These are phyloP conservation scores for Sceloporus undulatus DNA, from an alignment of 2,113 vertebrate species.

Conservation along the genomic window DNA sequence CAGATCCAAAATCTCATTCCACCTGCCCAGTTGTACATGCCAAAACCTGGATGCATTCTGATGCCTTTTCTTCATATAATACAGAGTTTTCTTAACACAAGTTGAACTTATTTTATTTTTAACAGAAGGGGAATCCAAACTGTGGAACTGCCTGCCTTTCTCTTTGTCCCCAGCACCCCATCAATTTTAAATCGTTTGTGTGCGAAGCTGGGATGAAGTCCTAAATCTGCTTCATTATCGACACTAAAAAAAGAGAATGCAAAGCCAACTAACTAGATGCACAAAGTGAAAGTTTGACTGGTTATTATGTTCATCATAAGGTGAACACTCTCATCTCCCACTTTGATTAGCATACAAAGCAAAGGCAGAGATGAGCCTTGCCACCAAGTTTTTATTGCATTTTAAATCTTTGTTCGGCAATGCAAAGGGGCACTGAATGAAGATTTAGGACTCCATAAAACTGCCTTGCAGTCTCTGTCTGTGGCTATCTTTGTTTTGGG, in stretches of 20 bases:
- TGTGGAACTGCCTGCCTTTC: not conserved
- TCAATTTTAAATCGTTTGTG: not conserved
- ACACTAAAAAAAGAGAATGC: slow-evolving; percentile 24
- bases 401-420: slow-evolving; percentile 74
- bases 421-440: slow-evolving; percentile 69
- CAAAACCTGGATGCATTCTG: no score
- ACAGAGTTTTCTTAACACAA: not conserved
- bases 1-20: no score
- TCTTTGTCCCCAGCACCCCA: not conserved
- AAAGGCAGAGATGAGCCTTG: slow-evolving; percentile 63
- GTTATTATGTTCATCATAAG: slow-evolving; percentile 59
- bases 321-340: slow-evolving; percentile 51
- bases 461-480: slow-evolving; percentile 51
- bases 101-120: not conserved
- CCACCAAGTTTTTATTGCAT: slow-evolving; percentile 65
- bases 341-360: slow-evolving; percentile 68
- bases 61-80: no score
- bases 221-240: slow-evolving; percentile 24
- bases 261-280: slow-evolving; percentile 39
- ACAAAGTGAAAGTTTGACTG: slow-evolving; percentile 50
- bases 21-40: no score
- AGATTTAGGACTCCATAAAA: slow-evolving; percentile 76
- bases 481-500: slow-evolving; percentile 12
- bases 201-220: not conserved
- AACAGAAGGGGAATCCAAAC: not conserved